Evolutionary conservation across 2,113 vertebrate species (phyloP).

Genomic region (Actenoides lindsayi): DNA sequence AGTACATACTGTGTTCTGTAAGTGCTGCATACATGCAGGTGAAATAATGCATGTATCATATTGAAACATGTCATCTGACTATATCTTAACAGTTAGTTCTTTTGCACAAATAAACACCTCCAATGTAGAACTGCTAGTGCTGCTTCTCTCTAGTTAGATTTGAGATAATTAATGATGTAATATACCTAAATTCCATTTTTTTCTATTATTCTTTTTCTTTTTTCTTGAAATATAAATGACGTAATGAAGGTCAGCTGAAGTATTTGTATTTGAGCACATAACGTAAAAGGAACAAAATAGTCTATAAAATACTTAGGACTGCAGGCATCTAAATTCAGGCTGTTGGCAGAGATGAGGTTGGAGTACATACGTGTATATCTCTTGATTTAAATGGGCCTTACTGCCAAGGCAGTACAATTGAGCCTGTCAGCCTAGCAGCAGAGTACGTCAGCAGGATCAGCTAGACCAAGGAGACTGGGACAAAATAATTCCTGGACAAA

Average conservation of each 20-base stretch:
- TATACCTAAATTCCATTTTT: neutral
- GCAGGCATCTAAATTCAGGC: neutral
- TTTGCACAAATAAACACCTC: neutral
- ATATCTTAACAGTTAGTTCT: neutral
- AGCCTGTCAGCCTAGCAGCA: neutral
- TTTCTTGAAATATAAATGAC: neutral
- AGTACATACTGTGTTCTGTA: neutral
- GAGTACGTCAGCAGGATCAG: slow-evolving; percentile 27
- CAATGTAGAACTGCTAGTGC: neutral
- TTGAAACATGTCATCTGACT: no score
- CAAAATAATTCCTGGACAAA: slow-evolving; percentile 38
- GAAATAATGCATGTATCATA: neutral
- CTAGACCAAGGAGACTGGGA: slow-evolving; percentile 18
- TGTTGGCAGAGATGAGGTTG: slow-evolving; percentile 23
- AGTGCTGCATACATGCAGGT: neutral
- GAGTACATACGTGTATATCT: slow-evolving; percentile 15
- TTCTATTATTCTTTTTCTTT: neutral
- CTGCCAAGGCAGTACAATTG: slow-evolving; percentile 31
- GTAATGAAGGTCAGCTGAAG: neutral
- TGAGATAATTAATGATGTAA: neutral
- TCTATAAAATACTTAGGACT: neutral
- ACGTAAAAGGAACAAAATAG: neutral
- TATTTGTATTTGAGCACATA: neutral
- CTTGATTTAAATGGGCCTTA: slow-evolving; percentile 29
- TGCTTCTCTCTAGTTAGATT: neutral